Percentiles rank a stretch among this genome's conserved stretches.
Conservation (phyloP, 2,888 invertebrate species). For the Amorpha juglandis region DNA sequence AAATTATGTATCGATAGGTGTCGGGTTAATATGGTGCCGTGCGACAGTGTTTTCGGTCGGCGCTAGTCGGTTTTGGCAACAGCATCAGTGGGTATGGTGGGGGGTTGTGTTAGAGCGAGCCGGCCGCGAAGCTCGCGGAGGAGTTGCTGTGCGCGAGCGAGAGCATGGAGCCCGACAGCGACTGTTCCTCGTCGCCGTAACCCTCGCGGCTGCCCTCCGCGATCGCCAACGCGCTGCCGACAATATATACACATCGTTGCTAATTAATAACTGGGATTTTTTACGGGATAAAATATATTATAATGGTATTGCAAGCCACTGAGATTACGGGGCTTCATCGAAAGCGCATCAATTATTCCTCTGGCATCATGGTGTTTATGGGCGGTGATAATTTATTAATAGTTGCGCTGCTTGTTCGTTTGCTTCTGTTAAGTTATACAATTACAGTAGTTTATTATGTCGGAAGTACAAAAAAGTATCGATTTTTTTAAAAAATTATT, state of each 20-base stretch:
- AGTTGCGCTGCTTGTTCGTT: too few relatives aligned
- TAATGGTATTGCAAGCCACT: too few relatives aligned
- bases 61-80: conserved; percentile 28
- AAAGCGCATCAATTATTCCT: too few relatives aligned
- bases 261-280: too few relatives aligned
- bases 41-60: not conserved
- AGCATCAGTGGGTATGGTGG: conserved; percentile 30
- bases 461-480: too few relatives aligned
- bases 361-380: too few relatives aligned
- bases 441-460: too few relatives aligned
- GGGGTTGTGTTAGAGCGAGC: conserved; percentile 85
- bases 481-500: too few relatives aligned
- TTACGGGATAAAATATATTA: too few relatives aligned
- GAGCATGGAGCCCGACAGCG: conserved; percentile 96
- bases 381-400: too few relatives aligned
- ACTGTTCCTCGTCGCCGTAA: conserved; percentile 95
- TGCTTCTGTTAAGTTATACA: too few relatives aligned
- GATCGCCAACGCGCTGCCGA: conserved; percentile 93
- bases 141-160: conserved; percentile 98
- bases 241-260: conserved; percentile 9
- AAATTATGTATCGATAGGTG: not conserved
- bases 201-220: conserved; percentile 95
- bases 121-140: conserved; percentile 95
- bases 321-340: too few relatives aligned
- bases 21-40: not conserved